A percentile compares a stretch with the other conserved stretches of the same genome.
Conservation (phyloP, 2,888 invertebrate genomes). For the Leptopilina drosophilae region DNA sequence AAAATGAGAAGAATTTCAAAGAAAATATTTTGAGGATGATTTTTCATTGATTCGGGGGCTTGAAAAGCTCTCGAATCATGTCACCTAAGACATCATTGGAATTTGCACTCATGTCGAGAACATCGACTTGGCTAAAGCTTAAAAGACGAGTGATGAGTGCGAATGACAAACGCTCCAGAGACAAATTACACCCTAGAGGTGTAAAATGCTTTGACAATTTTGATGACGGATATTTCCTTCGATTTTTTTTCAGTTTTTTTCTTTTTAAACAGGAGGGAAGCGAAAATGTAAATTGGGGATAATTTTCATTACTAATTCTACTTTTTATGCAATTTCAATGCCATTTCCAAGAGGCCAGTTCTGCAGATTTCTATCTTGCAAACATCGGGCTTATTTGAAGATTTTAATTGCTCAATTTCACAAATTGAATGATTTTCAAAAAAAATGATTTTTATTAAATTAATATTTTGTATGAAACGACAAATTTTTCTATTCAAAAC, state of each 20-base stretch:
- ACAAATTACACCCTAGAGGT: conserved; percentile 26
- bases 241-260: neutral
- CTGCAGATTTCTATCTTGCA: neutral
- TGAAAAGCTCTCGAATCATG: conserved; percentile 29
- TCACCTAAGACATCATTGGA: conserved; percentile 28
- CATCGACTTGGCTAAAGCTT: conserved; percentile 30
- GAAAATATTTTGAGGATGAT: conserved; percentile 15
- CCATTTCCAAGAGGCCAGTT: neutral
- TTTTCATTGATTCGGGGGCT: conserved; percentile 8
- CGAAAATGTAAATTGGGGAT: neutral
- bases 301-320: neutral
- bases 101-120: conserved; percentile 24
- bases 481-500: no score
- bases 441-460: neutral
- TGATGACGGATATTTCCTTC: conserved; percentile 24
- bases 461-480: neutral
- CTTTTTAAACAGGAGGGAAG: neutral
- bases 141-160: conserved; percentile 37
- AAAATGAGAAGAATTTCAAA: conserved; percentile 10
- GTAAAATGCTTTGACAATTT: neutral
- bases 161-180: conserved; percentile 36
- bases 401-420: conserved; percentile 42
- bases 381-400: neutral
- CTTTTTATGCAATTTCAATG: neutral
- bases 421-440: no score